Conservation (phyloP, 2,888 invertebrate species). For the Siphlonurus alternatus region DNA sequence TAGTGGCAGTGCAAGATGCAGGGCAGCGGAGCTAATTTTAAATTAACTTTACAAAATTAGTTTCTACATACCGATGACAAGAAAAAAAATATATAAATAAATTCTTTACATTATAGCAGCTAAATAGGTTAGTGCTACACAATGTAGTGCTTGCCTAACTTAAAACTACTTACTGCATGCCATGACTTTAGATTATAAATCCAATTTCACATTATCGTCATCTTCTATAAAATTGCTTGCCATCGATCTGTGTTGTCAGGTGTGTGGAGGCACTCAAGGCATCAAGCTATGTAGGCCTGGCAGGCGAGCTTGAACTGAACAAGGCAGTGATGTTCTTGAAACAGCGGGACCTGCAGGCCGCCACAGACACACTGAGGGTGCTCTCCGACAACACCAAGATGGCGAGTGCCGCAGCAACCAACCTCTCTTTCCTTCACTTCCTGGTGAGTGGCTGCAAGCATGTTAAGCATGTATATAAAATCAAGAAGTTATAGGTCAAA, state of each 20-base stretch:
- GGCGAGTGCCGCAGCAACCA: slow-evolving; percentile 68
- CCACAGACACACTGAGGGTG: slow-evolving; percentile 66
- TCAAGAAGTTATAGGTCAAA: neutral
- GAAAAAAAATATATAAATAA: no score
- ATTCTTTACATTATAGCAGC: no score
- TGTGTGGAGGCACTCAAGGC: slow-evolving; percentile 88
- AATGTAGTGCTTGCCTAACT: no score
- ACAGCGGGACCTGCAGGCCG: slow-evolving; percentile 60
- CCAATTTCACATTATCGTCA: no score
- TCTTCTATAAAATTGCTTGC: no score
- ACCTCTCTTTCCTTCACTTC: slow-evolving; percentile 69
- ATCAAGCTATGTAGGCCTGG: slow-evolving; percentile 67
- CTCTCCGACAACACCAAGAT: slow-evolving; percentile 66
- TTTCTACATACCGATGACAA: no score
- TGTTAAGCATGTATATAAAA: neutral
- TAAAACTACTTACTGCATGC: no score
- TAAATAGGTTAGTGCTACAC: no score
- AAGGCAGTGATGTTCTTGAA: slow-evolving; percentile 74
- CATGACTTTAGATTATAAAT: no score
- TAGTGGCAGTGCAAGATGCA: no score
- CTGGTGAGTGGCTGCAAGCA: slow-evolving; percentile 37
- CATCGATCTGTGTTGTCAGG: slow-evolving; percentile 32
- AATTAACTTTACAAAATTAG: no score
- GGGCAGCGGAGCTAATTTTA: no score
- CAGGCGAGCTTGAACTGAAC: slow-evolving; percentile 78